Conservation (phyloP, 1,140 invertebrate species). For the Tyrophagus putrescentiae region DNA sequence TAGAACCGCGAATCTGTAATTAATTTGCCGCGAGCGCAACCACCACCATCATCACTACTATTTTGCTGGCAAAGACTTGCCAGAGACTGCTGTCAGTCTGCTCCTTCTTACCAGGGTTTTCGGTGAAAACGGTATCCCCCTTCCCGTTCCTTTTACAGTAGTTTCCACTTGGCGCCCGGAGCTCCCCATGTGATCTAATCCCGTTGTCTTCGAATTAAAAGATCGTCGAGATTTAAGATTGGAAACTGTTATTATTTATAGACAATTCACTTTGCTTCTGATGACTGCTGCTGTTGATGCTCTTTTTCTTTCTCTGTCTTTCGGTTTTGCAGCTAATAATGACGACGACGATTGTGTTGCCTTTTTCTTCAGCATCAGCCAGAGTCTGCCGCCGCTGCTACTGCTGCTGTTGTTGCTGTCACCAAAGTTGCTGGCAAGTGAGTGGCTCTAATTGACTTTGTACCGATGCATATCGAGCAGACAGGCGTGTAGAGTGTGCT, state of each 20-base stretch:
- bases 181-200: constrained; percentile 13
- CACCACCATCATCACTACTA: neutral
- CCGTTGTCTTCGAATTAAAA: constrained; percentile 14
- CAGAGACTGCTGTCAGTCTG: no score
- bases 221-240: constrained; percentile 13
- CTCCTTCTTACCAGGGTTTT: no score
- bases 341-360: constrained; percentile 9
- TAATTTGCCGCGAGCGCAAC: neutral
- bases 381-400: neutral
- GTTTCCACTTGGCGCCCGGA: no score
- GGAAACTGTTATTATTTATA: constrained; percentile 15
- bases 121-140: no score
- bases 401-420: no score
- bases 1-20: neutral
- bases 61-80: no score
- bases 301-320: no score
- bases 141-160: no score
- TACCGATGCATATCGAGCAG: constrained; percentile 13
- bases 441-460: neutral
- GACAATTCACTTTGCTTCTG: neutral
- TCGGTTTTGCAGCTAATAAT: neutral
- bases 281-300: neutral
- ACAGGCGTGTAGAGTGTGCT: neutral
- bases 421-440: no score
- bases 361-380: no score